Conservation (phyloP, 2,797 vertebrate species). For the Potorous gilbertii region DNA sequence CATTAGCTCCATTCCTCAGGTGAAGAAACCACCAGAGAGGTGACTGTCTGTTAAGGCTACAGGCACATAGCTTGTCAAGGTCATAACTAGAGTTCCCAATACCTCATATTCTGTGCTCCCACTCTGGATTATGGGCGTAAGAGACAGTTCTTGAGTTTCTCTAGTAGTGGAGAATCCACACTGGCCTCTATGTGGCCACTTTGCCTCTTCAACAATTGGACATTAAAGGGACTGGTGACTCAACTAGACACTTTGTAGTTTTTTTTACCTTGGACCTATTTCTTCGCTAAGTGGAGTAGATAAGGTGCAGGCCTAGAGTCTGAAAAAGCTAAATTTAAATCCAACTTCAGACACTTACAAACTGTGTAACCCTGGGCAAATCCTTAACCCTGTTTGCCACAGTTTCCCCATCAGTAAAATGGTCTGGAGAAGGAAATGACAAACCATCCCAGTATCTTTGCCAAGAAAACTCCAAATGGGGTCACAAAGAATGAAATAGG, state of each 20-base stretch:
- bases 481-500: neutral
- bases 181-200: too few species aligned
- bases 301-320: neutral
- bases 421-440: neutral
- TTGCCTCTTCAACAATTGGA: neutral
- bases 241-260: neutral
- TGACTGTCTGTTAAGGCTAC: neutral
- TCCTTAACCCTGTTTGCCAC: neutral
- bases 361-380: neutral
- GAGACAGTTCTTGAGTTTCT: neutral
- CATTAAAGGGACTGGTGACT: neutral
- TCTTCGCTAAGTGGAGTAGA: neutral
- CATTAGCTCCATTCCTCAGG: conserved; percentile 33
- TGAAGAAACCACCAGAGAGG: neutral
- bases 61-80: neutral
- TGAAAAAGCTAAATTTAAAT: neutral
- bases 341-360: neutral
- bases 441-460: neutral
- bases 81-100: neutral
- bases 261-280: neutral
- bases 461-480: neutral
- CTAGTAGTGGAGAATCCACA: neutral
- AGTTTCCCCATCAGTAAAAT: neutral
- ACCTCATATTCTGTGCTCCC: neutral
- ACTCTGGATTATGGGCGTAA: rapidly evolving